Percentiles rank a stretch among this genome's conserved stretches.
phyloP scores from a whole-genome alignment of 2,113 vertebrate genomes.

The Serinus canaria region DNA sequence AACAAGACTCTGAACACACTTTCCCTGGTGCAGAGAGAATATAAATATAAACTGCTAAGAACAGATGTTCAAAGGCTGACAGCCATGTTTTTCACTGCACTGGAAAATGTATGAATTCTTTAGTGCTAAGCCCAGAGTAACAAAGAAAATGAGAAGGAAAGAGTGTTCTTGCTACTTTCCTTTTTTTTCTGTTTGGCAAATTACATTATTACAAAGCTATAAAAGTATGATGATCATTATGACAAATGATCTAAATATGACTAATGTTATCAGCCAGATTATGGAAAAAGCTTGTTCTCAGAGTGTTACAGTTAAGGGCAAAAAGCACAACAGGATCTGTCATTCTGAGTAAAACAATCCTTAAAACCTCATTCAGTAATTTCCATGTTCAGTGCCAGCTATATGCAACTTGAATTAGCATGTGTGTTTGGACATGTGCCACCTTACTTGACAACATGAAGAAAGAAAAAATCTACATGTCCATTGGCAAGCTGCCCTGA shows the following conservation, averaged over 20 bases:
- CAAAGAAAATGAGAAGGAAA: neutral
- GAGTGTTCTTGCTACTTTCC: neutral
- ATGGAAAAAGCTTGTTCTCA: constrained; percentile 2
- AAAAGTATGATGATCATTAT: neutral
- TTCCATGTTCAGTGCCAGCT: constrained; percentile 5
- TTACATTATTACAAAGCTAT: neutral
- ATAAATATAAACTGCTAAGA: neutral
- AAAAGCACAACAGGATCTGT: constrained; percentile 35
- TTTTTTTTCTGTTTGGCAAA: neutral
- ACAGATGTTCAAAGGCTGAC: constrained; percentile 22
- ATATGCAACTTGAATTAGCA: constrained; percentile 28
- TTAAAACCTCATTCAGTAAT: constrained; percentile 23
- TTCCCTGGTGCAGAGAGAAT: neutral
- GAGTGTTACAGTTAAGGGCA: neutral
- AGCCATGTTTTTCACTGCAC: neutral
- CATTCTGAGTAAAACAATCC: constrained; percentile 1
- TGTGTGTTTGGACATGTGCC: neutral
- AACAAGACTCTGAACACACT: neutral
- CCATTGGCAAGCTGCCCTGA: constrained; percentile 5
- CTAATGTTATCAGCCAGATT: neutral
- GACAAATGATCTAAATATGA: constrained; percentile 9
- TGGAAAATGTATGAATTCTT: neutral
- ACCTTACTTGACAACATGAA: constrained; percentile 24
- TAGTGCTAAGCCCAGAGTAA: neutral
- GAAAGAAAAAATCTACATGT: constrained; percentile 14